Evolutionary conservation across 2,888 invertebrate genomes (phyloP).

Genomic region (Subacronicta megacephala): DNA sequence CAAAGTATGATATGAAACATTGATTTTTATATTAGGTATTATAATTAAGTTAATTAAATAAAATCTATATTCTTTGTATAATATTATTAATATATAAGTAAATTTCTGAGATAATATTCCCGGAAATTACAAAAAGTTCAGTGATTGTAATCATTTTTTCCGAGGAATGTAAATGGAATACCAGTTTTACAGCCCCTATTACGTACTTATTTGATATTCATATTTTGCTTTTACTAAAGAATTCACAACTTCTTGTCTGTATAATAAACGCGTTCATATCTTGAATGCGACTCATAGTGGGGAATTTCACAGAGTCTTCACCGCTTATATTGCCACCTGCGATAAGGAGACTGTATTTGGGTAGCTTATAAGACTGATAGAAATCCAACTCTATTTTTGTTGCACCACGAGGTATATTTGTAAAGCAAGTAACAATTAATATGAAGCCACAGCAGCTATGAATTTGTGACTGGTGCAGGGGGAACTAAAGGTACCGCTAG

Average conservation of each 20-base stretch:
- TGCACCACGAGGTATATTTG: conserved; percentile 47
- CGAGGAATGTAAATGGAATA: conserved; percentile 32
- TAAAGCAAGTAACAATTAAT: conserved; percentile 58
- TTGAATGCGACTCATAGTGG: conserved; percentile 58
- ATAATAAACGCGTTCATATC: conserved; percentile 67
- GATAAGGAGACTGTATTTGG: conserved; percentile 72
- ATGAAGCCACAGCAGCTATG: conserved; percentile 63
- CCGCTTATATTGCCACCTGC: conserved; percentile 74
- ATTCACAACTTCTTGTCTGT: conserved; percentile 63
- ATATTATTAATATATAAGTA: too few relatives aligned
- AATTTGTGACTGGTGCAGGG: conserved; percentile 71
- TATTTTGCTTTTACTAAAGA: conserved; percentile 55
- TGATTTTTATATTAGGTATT: too few relatives aligned
- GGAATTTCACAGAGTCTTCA: conserved; percentile 72
- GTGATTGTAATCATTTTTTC: conserved; percentile 36
- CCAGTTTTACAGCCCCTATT: conserved; percentile 43
- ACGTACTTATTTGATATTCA: conserved; percentile 48
- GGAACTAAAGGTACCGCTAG: conserved; percentile 60
- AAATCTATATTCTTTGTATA: too few relatives aligned
- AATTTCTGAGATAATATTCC: too few relatives aligned
- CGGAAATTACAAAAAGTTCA: too few relatives aligned
- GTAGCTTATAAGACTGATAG: conserved; percentile 39
- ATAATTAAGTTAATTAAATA: too few relatives aligned
- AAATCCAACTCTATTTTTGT: conserved; percentile 54
- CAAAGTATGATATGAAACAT: too few relatives aligned